phyloP scores from a whole-genome alignment of 2,113 vertebrate genomes.

The Myotis lucifugus region DNA sequence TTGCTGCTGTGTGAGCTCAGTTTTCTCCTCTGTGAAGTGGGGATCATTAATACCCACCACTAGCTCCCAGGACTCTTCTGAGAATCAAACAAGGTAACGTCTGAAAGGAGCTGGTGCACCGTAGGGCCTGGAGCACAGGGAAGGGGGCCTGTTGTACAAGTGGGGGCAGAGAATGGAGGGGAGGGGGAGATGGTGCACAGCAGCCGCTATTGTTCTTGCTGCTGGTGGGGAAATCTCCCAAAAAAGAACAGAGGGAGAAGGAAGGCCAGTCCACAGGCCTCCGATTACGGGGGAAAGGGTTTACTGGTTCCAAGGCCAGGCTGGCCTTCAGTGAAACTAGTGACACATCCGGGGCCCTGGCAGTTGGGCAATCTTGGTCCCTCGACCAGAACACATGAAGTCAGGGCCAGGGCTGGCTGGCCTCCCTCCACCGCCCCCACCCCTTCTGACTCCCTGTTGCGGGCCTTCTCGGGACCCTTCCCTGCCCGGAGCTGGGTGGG shows the following conservation, averaged over 20 bases:
- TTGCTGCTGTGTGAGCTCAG: not conserved
- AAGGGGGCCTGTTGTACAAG: not conserved
- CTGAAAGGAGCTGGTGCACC: not conserved
- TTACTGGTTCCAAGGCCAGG: not conserved
- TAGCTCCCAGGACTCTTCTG: not conserved
- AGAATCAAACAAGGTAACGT: not conserved
- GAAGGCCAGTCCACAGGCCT: not conserved
- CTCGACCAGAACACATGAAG: not conserved
- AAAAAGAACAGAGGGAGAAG: not conserved
- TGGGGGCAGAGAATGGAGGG: not conserved
- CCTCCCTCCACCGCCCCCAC: not conserved
- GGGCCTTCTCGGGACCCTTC: not conserved
- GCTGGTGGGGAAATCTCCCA: not conserved
- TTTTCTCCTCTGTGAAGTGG: not conserved
- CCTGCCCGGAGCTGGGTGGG: no score
- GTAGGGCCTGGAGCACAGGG: not conserved
- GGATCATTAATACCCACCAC: not conserved
- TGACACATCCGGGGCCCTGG: not conserved
- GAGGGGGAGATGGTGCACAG: fast-evolving
- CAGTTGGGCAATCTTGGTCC: not conserved
- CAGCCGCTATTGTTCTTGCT: not conserved
- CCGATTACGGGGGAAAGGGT: not conserved
- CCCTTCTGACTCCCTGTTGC: not conserved
- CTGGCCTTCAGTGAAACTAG: not conserved
- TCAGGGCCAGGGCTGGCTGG: not conserved